These are phyloP conservation scores for Pristionchus exspectatus DNA, from an alignment of 2,888 invertebrate genomes.

Conservation along the genomic window DNA sequence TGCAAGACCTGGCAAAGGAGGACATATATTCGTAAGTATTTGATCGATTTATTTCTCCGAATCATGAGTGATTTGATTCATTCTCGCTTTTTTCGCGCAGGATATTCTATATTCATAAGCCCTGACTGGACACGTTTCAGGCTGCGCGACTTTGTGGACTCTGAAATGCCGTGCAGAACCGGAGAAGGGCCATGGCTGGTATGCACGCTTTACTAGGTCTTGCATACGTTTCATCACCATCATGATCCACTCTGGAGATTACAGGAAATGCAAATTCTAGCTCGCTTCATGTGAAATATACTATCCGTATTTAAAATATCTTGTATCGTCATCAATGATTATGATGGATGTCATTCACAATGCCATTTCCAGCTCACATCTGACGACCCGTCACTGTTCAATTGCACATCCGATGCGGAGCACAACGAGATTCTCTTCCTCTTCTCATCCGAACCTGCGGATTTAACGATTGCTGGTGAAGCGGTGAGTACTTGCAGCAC, in stretches of 20 bases:
- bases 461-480: background rate
- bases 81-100: background rate
- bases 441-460: background rate
- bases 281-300: too few species aligned
- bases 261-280: too few species aligned
- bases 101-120: background rate
- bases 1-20: background rate
- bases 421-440: background rate
- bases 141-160: background rate
- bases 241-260: too few species aligned
- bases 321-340: too few species aligned
- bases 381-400: background rate
- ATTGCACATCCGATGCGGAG: background rate
- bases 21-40: background rate
- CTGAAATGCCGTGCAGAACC: background rate
- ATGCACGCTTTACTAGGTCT: background rate
- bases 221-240: too few species aligned
- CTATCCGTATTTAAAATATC: too few species aligned
- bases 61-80: background rate
- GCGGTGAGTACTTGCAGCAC: background rate
- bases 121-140: background rate
- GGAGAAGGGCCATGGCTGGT: background rate
- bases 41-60: background rate
- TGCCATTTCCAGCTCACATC: background rate
- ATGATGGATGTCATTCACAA: too few species aligned